phyloP scores from a whole-genome alignment of 1,140 invertebrate genomes.

The Zaprionus capensis region DNA sequence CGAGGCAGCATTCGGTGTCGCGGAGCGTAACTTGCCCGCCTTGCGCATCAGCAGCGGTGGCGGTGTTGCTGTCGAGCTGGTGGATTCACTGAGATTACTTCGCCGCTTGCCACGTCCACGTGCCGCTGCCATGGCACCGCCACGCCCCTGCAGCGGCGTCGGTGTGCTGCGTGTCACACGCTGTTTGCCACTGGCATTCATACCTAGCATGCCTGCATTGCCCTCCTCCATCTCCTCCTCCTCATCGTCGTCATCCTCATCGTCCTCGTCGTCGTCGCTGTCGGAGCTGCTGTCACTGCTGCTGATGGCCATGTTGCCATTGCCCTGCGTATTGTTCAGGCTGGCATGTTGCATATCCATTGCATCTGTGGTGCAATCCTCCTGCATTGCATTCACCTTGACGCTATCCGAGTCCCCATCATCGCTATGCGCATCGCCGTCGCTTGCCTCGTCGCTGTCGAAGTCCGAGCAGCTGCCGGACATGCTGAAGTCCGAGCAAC shows the following conservation, averaged over 20 bases:
- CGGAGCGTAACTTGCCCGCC: conserved; percentile 57
- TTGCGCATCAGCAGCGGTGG: conserved; percentile 54
- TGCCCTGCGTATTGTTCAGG: conserved; percentile 53
- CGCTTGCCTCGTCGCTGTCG: conserved; percentile 78
- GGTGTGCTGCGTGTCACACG: conserved; percentile 68
- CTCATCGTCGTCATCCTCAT: conserved; percentile 48
- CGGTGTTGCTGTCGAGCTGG: conserved; percentile 67
- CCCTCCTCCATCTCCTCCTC: conserved; percentile 35
- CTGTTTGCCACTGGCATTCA: conserved; percentile 26
- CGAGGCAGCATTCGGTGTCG: conserved; percentile 67
- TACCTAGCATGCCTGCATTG: background rate
- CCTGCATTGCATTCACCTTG: conserved; percentile 43
- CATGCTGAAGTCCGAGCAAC: conserved; percentile 79
- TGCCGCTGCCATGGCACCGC: conserved; percentile 23
- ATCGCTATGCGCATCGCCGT: conserved; percentile 71
- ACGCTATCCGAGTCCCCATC: conserved; percentile 61
- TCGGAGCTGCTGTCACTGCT: conserved; percentile 62
- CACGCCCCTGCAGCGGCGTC: conserved; percentile 52
- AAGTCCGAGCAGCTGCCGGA: conserved; percentile 80
- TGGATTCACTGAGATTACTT: conserved; percentile 67
- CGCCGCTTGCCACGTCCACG: conserved; percentile 72
- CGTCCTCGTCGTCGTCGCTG: conserved; percentile 43
- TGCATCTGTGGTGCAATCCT: conserved; percentile 69
- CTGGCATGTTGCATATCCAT: conserved; percentile 65
- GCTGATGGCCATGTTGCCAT: conserved; percentile 69